Evolutionary conservation across 92 coral and sea anemone genomes (phyloP), one percentile per base, ranked within the genome.

Genomic region (Phenganax marumi): DNA sequence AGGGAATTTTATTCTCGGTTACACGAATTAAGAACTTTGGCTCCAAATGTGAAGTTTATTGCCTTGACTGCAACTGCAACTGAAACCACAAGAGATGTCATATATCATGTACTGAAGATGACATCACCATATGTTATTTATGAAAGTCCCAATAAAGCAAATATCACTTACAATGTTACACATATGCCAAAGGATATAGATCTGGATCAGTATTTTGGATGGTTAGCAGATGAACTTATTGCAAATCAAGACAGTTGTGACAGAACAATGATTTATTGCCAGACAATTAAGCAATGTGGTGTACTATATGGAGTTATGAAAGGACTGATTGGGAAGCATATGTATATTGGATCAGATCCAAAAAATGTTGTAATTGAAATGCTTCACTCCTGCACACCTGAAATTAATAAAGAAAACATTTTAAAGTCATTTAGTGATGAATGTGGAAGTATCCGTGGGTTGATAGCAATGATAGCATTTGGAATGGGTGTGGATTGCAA

Each of bases 51-150:
- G 43, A 84, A 81, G 10, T 55, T 87, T 24, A 65, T 90, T 7
- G 90, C 90, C 13, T 57, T 90, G 1, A 90, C 93, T n/a, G 93
- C 91, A 19, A 88, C 91, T n/a, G 89, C 91, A 6, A 88, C 91
- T 8, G 79, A 47, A 13, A 58, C 80, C 50, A 90, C 93, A 78
- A 90, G 84, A 46, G 72, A 90, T 19, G 60, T 78, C 16, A 87
- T 90, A 10, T 83, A 65, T 50, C 84, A 88, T 55, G 69, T 78
- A 8, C 60, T 88, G 17, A 21, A 50, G 82, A 85, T 90, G 87
- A 60, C 64, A 13, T 49, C 57, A 24, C 88, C 88, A 9, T 76
- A 84, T 70, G 72, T 85, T n/a, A 73, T 90, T 25, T 84, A 63
- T 80, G 89, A 90, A 47, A 84, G 77, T 39, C 91, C 93, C 10